Evolutionary conservation across 64 coral and sea anemone species (phyloP).

Genomic region (Montipora sp.): DNA sequence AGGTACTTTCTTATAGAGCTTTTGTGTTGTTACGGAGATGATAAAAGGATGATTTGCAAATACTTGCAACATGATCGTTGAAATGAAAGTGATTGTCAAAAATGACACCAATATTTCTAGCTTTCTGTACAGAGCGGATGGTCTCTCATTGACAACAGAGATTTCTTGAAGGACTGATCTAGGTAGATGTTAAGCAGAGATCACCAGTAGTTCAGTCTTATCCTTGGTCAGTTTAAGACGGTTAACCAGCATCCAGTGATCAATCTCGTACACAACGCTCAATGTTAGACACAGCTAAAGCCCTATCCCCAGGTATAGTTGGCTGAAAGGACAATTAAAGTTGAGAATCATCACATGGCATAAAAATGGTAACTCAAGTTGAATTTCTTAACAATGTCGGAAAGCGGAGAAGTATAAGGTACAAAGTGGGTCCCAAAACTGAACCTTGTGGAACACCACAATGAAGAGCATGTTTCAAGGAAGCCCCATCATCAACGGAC

Average conservation of each 20-base stretch:
- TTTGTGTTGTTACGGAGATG: slow-evolving; percentile 30
- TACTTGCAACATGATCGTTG: slow-evolving; percentile 38
- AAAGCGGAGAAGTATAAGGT: neutral
- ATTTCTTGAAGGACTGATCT: neutral
- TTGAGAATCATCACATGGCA: slow-evolving; percentile 30
- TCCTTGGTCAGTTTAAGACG: slow-evolving; percentile 30
- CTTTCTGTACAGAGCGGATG: no score
- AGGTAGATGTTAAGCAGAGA: slow-evolving; percentile 24
- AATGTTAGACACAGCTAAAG: slow-evolving; percentile 10
- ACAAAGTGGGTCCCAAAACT: slow-evolving; percentile 21
- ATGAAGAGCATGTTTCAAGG: neutral
- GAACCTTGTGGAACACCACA: slow-evolving; percentile 51
- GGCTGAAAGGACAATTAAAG: slow-evolving; percentile 42
- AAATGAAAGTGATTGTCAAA: slow-evolving; percentile 29
- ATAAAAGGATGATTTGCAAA: slow-evolving; percentile 46
- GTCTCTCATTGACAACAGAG: neutral
- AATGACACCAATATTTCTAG: slow-evolving; percentile 6
- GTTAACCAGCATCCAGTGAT: slow-evolving; percentile 33
- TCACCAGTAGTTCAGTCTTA: slow-evolving; percentile 20
- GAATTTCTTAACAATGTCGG: slow-evolving; percentile 23
- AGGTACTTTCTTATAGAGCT: slow-evolving; percentile 55
- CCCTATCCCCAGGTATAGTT: neutral
- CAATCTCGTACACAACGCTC: slow-evolving; percentile 11
- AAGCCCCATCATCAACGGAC: neutral
- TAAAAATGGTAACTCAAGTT: slow-evolving; percentile 17